Percentiles rank a stretch among this genome's conserved stretches.
Evolutionary conservation across 2,113 vertebrate genomes (phyloP).

Genomic region (Rhegmatorhina hoffmannsi): DNA sequence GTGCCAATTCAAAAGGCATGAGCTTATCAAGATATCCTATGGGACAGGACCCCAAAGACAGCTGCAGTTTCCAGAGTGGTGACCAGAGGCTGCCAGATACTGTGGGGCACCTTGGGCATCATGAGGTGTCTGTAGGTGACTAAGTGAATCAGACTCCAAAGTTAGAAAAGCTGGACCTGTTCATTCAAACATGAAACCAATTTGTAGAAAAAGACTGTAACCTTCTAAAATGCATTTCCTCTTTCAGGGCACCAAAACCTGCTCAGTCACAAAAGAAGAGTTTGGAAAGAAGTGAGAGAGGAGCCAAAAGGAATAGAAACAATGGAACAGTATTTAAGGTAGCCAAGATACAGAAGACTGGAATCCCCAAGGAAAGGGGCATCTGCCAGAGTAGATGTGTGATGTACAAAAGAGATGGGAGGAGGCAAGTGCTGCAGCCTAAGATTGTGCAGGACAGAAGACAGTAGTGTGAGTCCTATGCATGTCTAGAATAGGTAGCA

Average conservation of each 20-base stretch:
- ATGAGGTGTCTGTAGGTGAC: not conserved
- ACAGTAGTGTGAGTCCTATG: not conserved
- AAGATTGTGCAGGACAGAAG: not conserved
- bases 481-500: not conserved
- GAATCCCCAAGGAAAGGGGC: not conserved
- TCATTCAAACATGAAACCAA: not conserved
- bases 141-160: not conserved
- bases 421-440: not conserved
- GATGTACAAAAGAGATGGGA: not conserved
- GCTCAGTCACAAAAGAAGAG: not conserved
- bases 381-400: not conserved
- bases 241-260: not conserved
- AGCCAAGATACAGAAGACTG: not conserved
- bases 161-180: not conserved
- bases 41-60: not conserved
- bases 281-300: not conserved
- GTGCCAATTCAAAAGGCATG: not conserved
- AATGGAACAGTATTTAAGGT: not conserved
- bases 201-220: not conserved
- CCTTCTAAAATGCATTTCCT: not conserved
- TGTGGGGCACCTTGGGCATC: too few relatives aligned
- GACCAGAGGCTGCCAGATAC: not conserved
- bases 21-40: not conserved
- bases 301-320: not conserved
- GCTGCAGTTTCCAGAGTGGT: not conserved